Percentiles rank a stretch among this genome's conserved stretches.
Evolutionary conservation across 2,888 invertebrate genomes (phyloP).

Genomic region (Fragum sueziense): DNA sequence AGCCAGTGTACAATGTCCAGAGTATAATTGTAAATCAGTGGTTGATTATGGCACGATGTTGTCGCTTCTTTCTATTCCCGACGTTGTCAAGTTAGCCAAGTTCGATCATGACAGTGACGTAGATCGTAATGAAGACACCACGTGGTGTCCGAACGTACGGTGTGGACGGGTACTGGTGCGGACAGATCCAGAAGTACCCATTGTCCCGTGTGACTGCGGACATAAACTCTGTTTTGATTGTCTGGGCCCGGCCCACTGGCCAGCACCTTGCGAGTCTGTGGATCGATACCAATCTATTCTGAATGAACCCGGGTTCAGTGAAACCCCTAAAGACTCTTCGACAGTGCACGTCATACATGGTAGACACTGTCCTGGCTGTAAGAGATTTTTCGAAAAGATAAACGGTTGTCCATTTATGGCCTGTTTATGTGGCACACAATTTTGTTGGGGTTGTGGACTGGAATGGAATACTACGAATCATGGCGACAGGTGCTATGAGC

Average conservation of each 20-base stretch:
- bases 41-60: conserved; percentile 55
- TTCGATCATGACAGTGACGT: conserved; percentile 52
- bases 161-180: conserved; percentile 60
- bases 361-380: conserved; percentile 67
- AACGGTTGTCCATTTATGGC: conserved; percentile 64
- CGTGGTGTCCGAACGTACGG: conserved; percentile 66
- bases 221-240: conserved; percentile 63
- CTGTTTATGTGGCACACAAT: conserved; percentile 61
- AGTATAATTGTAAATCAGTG: conserved; percentile 52
- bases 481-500: background rate
- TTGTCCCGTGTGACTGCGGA: conserved; percentile 62
- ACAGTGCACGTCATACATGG: conserved; percentile 48
- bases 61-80: conserved; percentile 39
- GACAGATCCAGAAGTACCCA: conserved; percentile 27
- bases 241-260: conserved; percentile 65
- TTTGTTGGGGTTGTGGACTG: conserved; percentile 68
- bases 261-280: conserved; percentile 61
- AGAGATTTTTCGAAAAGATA: conserved; percentile 63
- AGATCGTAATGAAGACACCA: conserved; percentile 40
- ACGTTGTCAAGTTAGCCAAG: conserved; percentile 41
- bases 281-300: conserved; percentile 49
- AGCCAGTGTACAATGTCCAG: conserved; percentile 55
- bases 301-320: conserved; percentile 43
- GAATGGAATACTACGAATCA: conserved; percentile 14
- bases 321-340: conserved; percentile 11